Conservation (phyloP, 2,113 vertebrate genomes). For the Merops nubicus region DNA sequence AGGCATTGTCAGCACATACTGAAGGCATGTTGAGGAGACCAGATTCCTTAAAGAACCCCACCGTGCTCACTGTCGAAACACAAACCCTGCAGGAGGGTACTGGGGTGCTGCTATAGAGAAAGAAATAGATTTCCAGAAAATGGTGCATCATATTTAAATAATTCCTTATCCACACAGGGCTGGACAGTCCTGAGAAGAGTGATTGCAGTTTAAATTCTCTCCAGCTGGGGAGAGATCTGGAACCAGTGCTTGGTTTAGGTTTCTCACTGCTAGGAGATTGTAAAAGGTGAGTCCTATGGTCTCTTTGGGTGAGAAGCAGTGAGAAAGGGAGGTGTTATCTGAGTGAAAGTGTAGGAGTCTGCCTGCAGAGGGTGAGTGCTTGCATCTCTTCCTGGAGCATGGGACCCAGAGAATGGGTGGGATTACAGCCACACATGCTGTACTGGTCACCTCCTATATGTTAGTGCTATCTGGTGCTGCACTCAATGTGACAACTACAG, state of each 20-base stretch:
- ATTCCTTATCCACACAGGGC: neutral
- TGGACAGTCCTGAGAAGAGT: neutral
- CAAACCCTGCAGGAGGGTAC: neutral
- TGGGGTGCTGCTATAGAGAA: neutral
- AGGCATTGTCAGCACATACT: neutral
- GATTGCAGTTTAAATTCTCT: neutral
- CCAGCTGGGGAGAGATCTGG: neutral
- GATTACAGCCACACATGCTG: neutral
- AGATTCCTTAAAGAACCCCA: neutral
- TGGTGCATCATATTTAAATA: neutral
- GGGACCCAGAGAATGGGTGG: neutral
- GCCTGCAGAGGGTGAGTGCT: neutral
- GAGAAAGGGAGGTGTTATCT: neutral
- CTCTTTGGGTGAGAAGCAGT: neutral
- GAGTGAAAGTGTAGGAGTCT: neutral
- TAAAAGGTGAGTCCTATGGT: neutral
- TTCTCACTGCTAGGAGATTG: neutral
- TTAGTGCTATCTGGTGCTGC: neutral
- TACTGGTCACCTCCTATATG: rapidly evolving
- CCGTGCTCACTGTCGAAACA: neutral
- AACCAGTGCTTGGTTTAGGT: neutral
- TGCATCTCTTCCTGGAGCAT: too few species aligned
- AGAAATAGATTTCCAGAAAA: neutral
- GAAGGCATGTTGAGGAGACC: neutral
- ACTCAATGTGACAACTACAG: rapidly evolving